phyloP scores from a whole-genome alignment of 2,888 invertebrate species.

The Hermodice carunculata region DNA sequence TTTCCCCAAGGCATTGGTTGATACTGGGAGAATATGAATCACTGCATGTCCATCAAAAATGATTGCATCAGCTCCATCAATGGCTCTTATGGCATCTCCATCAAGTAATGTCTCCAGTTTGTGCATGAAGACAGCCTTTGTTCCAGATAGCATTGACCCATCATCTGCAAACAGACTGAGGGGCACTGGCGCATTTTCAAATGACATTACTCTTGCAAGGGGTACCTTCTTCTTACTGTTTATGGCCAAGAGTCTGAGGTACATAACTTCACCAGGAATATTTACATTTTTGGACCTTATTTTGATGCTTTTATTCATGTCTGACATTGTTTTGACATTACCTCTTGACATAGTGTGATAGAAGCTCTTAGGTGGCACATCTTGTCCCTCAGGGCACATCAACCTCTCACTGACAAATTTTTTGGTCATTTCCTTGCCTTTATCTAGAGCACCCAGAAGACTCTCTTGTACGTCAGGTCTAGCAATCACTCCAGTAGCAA shows the following conservation, averaged over 20 bases:
- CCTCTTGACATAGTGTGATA: neutral
- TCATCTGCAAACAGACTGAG: neutral
- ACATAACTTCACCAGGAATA: neutral
- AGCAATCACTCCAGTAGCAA: neutral
- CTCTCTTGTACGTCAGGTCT: neutral
- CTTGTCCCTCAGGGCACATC: neutral
- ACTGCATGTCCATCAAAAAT: neutral
- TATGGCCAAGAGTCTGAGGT: neutral
- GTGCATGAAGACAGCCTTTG: neutral
- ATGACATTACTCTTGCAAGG: neutral
- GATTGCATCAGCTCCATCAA: neutral
- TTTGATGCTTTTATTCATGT: neutral
- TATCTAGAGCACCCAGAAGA: neutral
- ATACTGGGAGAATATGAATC: neutral
- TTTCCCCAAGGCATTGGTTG: neutral
- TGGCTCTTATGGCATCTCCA: neutral
- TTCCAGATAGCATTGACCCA: neutral
- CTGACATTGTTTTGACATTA: neutral
- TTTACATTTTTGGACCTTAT: neutral
- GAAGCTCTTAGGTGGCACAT: neutral
- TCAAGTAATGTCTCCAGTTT: neutral
- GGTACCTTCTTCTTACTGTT: neutral
- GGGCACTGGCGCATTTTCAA: neutral
- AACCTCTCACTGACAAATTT: neutral
- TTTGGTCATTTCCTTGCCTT: neutral